These are phyloP conservation scores for Drosophila bocki DNA, from an alignment of 1,140 invertebrate species.

Conservation along the genomic window DNA sequence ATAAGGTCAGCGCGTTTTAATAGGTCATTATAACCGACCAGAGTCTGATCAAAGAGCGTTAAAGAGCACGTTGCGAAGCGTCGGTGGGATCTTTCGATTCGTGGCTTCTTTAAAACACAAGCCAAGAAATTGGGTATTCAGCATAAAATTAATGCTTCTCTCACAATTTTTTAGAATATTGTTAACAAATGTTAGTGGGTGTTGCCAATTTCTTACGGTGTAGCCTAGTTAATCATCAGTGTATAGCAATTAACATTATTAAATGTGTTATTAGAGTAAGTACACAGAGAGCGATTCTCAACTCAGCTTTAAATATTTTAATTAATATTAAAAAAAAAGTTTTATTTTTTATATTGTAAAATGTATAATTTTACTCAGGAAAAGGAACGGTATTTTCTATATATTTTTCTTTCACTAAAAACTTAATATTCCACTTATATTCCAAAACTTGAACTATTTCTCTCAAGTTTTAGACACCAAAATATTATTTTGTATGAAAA, in stretches of 20 bases:
- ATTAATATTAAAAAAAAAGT: too few species aligned
- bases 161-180: neutral
- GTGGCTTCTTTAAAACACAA: constrained; percentile 21
- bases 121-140: constrained; percentile 24
- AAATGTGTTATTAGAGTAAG: constrained; percentile 12
- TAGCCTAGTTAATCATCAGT: constrained; percentile 15
- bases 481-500: neutral
- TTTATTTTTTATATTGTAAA: neutral
- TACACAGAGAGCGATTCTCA: constrained; percentile 5
- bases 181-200: too few species aligned
- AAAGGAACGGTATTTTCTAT: neutral
- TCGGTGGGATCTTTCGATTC: constrained; percentile 15
- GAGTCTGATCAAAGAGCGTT: constrained; percentile 34
- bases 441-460: neutral
- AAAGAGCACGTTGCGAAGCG: constrained; percentile 36
- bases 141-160: constrained; percentile 7
- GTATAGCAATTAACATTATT: constrained; percentile 36
- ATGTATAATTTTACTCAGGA: neutral
- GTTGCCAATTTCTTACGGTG: constrained; percentile 16
- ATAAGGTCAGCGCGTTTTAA: constrained; percentile 51
- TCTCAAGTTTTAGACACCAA: too few species aligned
- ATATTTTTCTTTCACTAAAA: neutral
- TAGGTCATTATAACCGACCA: constrained; percentile 49
- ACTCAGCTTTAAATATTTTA: neutral
- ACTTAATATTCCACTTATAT: too few species aligned